Conservation (phyloP, 2,797 vertebrate species). For the Paramormyrops hopkinsi region DNA sequence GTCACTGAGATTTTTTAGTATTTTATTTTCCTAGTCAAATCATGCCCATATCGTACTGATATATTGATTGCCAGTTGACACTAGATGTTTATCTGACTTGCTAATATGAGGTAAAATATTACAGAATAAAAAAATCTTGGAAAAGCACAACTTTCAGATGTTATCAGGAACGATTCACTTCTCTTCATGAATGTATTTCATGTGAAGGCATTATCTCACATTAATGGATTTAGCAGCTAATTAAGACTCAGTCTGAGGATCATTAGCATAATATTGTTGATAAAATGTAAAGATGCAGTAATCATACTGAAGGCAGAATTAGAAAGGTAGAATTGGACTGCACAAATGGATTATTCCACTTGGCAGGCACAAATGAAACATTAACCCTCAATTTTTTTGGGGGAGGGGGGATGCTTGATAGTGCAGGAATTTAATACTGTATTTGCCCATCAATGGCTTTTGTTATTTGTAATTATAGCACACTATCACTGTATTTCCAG, state of each 20-base stretch:
- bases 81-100: not conserved
- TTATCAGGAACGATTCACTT: not conserved
- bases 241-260: slow-evolving; percentile 14
- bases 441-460: not conserved
- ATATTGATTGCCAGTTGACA: not conserved
- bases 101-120: not conserved
- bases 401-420: not conserved
- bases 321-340: slow-evolving; percentile 3
- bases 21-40: not conserved
- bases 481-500: slow-evolving; percentile 10
- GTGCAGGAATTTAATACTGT: not conserved
- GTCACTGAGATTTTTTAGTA: not conserved
- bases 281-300: slow-evolving; percentile 24
- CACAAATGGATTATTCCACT: slow-evolving; percentile 20
- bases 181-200: not conserved
- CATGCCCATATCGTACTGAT: not conserved
- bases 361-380: not conserved
- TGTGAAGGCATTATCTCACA: not conserved
- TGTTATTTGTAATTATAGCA: slow-evolving; percentile 6
- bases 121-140: not conserved
- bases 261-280: slow-evolving; percentile 25
- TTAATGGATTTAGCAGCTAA: slow-evolving; percentile 27
- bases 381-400: slow-evolving; percentile 15
- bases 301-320: slow-evolving; percentile 1
- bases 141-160: not conserved